A percentile compares a stretch with the other conserved stretches of the same genome.
These are phyloP conservation scores for Coelopa frigida DNA, from an alignment of 1,140 invertebrate species.

Conservation along the genomic window DNA sequence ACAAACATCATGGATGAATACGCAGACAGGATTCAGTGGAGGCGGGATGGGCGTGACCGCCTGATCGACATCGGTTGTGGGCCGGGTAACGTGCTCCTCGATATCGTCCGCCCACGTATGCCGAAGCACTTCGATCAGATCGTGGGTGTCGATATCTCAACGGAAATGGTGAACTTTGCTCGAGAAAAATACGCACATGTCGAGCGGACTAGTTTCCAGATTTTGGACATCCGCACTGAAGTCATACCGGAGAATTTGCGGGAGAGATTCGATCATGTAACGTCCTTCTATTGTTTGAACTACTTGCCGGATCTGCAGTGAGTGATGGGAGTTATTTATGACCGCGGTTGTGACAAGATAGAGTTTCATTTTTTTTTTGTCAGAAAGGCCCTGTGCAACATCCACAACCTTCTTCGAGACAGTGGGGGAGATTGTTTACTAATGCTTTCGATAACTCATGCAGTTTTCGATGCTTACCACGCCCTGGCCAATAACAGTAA, in stretches of 20 bases:
- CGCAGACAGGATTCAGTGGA: conserved; percentile 58
- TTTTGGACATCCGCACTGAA: conserved; percentile 57
- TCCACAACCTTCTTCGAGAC: too few species aligned
- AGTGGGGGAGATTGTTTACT: too few species aligned
- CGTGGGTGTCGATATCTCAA: conserved; percentile 61
- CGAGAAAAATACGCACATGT: conserved; percentile 46
- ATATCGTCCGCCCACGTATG: conserved; percentile 57
- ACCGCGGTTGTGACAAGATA: too few species aligned
- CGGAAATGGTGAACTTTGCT: conserved; percentile 62
- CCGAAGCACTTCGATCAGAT: conserved; percentile 48
- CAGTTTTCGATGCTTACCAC: too few species aligned
- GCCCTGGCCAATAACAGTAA: too few species aligned
- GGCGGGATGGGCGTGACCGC: conserved; percentile 46
- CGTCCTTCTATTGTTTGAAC: conserved; percentile 75
- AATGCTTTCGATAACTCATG: too few species aligned
- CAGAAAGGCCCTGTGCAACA: too few species aligned
- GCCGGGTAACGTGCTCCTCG: conserved; percentile 62
- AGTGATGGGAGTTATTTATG: too few species aligned
- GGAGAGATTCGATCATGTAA: conserved; percentile 58
- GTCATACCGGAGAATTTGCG: conserved; percentile 18
- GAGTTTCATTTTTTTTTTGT: too few species aligned
- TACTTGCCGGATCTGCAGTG: conserved; percentile 70
- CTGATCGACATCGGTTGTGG: conserved; percentile 77
- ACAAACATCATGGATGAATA: conserved; percentile 56
- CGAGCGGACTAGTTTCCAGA: conserved; percentile 49